These are phyloP conservation scores for Periophthalmus magnuspinnatus DNA, from an alignment of 2,797 vertebrate genomes.

Conservation along the genomic window DNA sequence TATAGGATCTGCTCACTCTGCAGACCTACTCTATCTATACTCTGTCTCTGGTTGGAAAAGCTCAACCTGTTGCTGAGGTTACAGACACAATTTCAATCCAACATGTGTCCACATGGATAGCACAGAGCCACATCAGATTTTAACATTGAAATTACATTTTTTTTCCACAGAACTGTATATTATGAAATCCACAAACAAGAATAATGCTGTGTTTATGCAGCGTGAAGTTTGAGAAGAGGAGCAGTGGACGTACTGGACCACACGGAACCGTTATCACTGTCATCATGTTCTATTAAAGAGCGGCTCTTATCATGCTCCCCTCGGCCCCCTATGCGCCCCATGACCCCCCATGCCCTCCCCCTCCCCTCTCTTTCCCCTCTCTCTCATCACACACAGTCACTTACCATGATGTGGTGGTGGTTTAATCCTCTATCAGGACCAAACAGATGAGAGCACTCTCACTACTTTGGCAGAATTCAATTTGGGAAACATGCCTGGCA, in stretches of 20 bases:
- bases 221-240: neutral
- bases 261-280: conserved; percentile 26
- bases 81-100: neutral
- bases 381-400: conserved; percentile 1
- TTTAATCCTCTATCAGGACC: conserved; percentile 24
- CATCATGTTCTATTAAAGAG: conserved; percentile 52
- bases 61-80: neutral
- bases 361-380: neutral
- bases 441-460: conserved; percentile 34
- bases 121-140: neutral
- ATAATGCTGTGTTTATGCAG: neutral
- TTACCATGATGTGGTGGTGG: conserved; percentile 3
- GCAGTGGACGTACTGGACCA: conserved; percentile 18
- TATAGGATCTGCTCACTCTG: neutral
- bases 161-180: neutral
- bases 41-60: neutral
- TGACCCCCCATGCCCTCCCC: neutral
- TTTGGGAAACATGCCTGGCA: conserved; percentile 28
- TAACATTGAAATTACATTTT: neutral
- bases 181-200: neutral
- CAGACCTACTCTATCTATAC: neutral
- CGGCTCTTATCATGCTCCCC: neutral
- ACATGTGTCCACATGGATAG: neutral
- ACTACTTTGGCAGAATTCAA: conserved; percentile 26
- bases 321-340: conserved; percentile 2